Conservation (phyloP, 1,140 invertebrate genomes). For the Triops longicaudatus region DNA sequence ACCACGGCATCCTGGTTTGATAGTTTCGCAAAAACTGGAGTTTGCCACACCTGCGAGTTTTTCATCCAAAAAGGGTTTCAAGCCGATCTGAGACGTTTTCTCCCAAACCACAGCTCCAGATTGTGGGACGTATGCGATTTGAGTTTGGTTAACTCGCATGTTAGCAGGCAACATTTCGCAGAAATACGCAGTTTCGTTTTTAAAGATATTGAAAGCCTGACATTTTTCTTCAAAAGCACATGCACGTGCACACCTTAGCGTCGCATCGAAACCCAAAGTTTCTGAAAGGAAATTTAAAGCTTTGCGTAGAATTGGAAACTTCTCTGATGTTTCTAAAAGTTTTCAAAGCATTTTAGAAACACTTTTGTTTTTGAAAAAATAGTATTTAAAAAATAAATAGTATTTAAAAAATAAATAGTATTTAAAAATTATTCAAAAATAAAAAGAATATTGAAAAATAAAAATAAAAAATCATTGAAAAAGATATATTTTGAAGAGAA, state of each 20-base stretch:
- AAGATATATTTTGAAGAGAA: neutral
- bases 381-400: too few species aligned
- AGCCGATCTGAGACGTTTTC: neutral
- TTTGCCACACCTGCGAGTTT: neutral
- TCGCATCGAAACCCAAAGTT: neutral
- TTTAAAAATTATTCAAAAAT: too few species aligned
- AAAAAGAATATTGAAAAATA: too few species aligned
- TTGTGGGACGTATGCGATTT: neutral
- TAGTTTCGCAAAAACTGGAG: neutral
- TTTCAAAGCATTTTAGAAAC: neutral
- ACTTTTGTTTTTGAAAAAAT: too few species aligned
- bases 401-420: too few species aligned
- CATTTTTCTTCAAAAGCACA: neutral
- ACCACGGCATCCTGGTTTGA: neutral
- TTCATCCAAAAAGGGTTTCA: neutral
- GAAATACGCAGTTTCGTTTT: neutral
- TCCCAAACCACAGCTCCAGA: neutral
- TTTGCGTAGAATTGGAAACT: too few species aligned
- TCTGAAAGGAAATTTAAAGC: too few species aligned
- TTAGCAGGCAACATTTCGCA: neutral
- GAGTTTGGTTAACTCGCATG: neutral
- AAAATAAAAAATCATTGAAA: neutral
- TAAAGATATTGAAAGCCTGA: neutral
- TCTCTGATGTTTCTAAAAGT: neutral
- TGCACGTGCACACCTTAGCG: neutral